Conservation (phyloP, 2,113 vertebrate species). For the Oxygymnocypris stewartii region DNA sequence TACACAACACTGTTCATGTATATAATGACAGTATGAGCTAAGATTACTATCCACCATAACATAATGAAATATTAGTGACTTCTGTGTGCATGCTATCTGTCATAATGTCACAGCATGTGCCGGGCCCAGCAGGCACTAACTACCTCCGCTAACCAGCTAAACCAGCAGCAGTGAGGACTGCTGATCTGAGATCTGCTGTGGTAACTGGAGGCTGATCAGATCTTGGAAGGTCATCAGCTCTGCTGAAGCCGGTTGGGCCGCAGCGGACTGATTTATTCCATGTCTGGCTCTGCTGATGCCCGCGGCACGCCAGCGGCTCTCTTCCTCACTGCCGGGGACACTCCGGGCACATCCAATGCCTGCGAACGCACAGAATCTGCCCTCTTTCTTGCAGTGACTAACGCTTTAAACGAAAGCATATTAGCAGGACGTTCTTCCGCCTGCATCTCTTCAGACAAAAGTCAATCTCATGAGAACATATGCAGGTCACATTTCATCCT, state of each 20-base stretch:
- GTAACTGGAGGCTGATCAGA: neutral
- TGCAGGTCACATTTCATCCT: neutral
- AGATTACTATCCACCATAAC: too few species aligned
- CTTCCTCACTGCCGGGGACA: neutral
- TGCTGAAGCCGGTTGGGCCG: neutral
- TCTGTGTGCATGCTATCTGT: neutral
- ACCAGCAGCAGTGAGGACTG: neutral
- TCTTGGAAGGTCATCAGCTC: slow-evolving; percentile 27
- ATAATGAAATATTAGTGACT: neutral
- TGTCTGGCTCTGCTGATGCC: slow-evolving; percentile 5
- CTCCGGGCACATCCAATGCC: neutral
- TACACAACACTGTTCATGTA: too few species aligned
- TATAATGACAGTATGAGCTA: too few species aligned
- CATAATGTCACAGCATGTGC: neutral
- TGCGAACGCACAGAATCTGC: neutral
- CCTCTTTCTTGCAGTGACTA: neutral
- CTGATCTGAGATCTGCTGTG: neutral
- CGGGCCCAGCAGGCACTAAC: neutral
- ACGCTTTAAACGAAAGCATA: neutral
- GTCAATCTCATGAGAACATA: neutral
- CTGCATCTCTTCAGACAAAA: neutral
- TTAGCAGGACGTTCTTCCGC: neutral
- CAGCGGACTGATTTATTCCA: slow-evolving; percentile 14
- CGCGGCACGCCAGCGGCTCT: neutral
- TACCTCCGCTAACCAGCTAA: neutral